Percentiles rank a stretch among this genome's conserved stretches.
Evolutionary conservation across 2,888 invertebrate species (phyloP).

Genomic region (Xiphydria camelus): DNA sequence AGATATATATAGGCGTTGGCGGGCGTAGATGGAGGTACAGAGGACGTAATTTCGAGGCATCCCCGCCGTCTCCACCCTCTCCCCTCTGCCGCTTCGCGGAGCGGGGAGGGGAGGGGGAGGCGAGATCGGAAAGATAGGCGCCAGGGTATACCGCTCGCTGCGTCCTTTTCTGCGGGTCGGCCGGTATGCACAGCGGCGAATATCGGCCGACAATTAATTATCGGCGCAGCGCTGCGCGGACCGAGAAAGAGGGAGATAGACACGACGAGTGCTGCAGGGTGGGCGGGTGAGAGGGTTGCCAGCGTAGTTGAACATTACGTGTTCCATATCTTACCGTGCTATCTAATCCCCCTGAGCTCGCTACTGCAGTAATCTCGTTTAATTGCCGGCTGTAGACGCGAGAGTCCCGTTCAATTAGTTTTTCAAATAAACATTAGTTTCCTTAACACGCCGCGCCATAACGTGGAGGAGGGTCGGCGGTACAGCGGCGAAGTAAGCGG

Average conservation of each 20-base stretch:
- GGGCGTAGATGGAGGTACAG: too few relatives aligned
- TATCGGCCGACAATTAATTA: constrained; percentile 55
- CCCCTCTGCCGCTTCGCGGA: too few relatives aligned
- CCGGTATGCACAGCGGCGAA: constrained; percentile 6
- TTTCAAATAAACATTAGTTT: constrained; percentile 56
- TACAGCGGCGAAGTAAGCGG: too few relatives aligned
- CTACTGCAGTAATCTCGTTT: constrained; percentile 57
- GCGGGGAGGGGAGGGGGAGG: too few relatives aligned
- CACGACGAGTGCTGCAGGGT: too few relatives aligned
- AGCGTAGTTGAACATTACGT: constrained; percentile 57
- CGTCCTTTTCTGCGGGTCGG: background rate
- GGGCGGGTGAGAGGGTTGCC: constrained; percentile 18
- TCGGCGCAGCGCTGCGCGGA: constrained; percentile 51
- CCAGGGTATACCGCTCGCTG: background rate
- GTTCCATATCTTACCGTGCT: constrained; percentile 57
- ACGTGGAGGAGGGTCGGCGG: constrained; percentile 32
- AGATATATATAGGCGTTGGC: too few relatives aligned
- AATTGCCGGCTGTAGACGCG: constrained; percentile 57
- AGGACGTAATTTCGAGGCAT: too few relatives aligned
- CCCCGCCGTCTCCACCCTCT: too few relatives aligned
- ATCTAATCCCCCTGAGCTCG: constrained; percentile 54
- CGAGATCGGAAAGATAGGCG: too few relatives aligned
- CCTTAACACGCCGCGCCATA: constrained; percentile 54
- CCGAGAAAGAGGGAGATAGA: too few relatives aligned
- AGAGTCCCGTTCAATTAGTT: constrained; percentile 56